Base-by-base conservation (phyloP, 23 tunicate genomes). In the Botrylloides violaceus region DNA sequence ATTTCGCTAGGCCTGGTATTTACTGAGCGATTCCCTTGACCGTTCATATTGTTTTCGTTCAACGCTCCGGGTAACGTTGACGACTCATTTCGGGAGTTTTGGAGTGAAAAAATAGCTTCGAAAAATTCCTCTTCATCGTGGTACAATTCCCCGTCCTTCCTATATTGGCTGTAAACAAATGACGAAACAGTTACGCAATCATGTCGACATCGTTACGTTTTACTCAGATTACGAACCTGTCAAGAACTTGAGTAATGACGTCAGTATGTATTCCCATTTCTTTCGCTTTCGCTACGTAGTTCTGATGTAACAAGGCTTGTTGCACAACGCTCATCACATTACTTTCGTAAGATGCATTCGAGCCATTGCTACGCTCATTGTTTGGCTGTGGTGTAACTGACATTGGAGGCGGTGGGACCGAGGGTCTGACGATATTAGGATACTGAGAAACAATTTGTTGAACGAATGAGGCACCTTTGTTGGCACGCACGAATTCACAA, bases 251-350 rank as follows among this genome's bases (percentile, higher is more conserved):
- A n/a, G 50, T 73, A 0, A 84, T 72, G 0, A 31, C 32, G 6
- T 57, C 33, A 28, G 36, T 57, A 7, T 35, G 35, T 49, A 78
- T 77, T 29, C 92, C 92, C 83, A 84, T 84, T 1, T 20, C 48
- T 38, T n/a, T 70, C 1, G 80, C 92, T 84, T 84, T 62, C 5
- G 72, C 27, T 29, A 84, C 80, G 23, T 79, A 57, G n/a, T 35
- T 36, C 23, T 66, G 73, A 24, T 62, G 62, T 30, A 21, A 55
- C 75, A 78, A 34, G 19, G 39, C 75, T 31, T 72, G 55, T 9
- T 63, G 35, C 6, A 63, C 36, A 26, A 7, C 15, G 12, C 23
- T 33, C 35, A 27, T 33, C 4, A 3, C 3, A 25, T 31, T 31
- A 63, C 70, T 29, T 28, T 19, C 4, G 12, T 23, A 4, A 4